phyloP scores from a whole-genome alignment of 1,140 invertebrate genomes.

The Ooceraea biroi region DNA sequence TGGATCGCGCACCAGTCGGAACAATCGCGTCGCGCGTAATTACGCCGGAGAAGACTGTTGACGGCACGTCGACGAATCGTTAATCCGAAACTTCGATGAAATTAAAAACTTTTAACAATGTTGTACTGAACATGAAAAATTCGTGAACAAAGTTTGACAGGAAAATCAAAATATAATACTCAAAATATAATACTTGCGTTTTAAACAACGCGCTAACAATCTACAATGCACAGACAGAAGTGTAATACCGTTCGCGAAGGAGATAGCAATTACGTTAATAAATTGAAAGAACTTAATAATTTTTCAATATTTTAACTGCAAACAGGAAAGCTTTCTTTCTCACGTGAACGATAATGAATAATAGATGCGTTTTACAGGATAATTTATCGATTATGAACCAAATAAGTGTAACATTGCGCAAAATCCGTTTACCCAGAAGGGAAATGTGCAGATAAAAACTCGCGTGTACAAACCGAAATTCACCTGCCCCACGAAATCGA shows the following conservation, averaged over 20 bases:
- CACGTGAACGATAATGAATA: background rate
- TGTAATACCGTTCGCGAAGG: background rate
- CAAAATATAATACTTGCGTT: no score
- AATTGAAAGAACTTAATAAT: background rate
- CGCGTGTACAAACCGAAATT: conserved; percentile 4
- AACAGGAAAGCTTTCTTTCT: background rate
- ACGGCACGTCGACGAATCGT: background rate
- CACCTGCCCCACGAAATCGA: conserved; percentile 10
- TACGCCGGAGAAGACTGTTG: background rate
- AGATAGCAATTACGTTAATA: background rate
- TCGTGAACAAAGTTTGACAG: background rate
- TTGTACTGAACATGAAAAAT: background rate
- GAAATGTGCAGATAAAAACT: background rate
- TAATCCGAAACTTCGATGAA: background rate
- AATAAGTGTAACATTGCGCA: background rate
- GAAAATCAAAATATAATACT: no score
- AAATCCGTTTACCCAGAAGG: background rate
- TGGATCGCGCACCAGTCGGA: conserved; percentile 21
- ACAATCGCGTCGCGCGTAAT: conserved; percentile 34
- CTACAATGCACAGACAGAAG: background rate
- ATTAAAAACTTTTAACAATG: background rate
- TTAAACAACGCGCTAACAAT: background rate
- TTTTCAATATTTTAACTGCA: background rate
- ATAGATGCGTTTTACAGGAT: background rate
- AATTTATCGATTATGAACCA: background rate